phyloP scores from a whole-genome alignment of 1,140 invertebrate genomes.

The Stenopsyche tienmushanensis region DNA sequence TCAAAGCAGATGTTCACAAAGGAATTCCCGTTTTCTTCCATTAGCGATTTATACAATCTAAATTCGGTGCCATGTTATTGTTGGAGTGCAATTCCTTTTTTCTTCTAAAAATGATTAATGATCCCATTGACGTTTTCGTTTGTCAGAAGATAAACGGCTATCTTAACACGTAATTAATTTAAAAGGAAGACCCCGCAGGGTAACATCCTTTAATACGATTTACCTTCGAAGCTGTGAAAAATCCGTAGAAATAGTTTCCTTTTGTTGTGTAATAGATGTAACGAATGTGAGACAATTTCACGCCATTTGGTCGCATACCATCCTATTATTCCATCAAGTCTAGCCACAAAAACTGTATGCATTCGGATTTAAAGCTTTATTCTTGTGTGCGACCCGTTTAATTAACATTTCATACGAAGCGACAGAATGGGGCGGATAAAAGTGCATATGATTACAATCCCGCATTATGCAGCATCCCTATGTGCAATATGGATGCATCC shows the following conservation, averaged over 20 bases:
- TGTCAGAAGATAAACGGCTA: slow-evolving; percentile 20
- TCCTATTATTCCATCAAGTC: background rate
- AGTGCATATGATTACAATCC: too few species aligned
- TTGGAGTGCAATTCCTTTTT: background rate
- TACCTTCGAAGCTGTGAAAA: background rate
- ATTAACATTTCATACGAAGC: too few species aligned
- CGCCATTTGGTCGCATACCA: slow-evolving; percentile 4
- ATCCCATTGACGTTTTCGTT: slow-evolving; percentile 11
- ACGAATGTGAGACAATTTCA: slow-evolving; percentile 24
- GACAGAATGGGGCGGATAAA: too few species aligned
- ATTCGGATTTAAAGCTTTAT: too few species aligned
- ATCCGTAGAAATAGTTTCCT: slow-evolving; percentile 16
- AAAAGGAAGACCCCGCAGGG: slow-evolving; percentile 13
- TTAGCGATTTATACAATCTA: too few species aligned
- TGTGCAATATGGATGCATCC: too few species aligned
- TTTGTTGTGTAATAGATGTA: slow-evolving; percentile 20
- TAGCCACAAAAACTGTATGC: too few species aligned
- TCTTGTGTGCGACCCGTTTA: too few species aligned
- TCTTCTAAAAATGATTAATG: slow-evolving; percentile 7
- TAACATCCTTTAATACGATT: slow-evolving; percentile 11
- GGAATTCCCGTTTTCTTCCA: too few species aligned
- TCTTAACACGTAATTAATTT: slow-evolving; percentile 19
- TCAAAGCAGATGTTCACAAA: too few species aligned
- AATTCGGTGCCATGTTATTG: background rate
- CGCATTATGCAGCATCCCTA: too few species aligned